Evolutionary conservation across 2,113 vertebrate species (phyloP).

Genomic region (Antigone vipio): DNA sequence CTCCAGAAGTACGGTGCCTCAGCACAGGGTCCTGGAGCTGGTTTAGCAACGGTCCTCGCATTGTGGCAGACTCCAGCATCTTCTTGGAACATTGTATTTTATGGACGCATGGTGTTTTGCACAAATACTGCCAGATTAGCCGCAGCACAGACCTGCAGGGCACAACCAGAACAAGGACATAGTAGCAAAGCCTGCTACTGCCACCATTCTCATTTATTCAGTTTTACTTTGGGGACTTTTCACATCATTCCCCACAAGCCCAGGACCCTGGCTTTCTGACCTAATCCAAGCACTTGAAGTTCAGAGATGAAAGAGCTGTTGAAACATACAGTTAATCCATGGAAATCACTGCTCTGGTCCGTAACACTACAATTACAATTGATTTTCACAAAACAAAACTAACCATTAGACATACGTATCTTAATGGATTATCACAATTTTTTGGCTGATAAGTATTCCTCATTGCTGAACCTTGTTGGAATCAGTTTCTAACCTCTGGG

Average conservation of each 20-base stretch:
- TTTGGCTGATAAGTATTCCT: neutral
- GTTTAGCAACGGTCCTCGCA: neutral
- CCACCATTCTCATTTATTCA: neutral
- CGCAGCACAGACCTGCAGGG: neutral
- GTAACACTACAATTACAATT: neutral
- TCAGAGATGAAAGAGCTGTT: neutral
- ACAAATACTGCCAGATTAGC: neutral
- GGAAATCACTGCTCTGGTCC: neutral
- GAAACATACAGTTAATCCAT: accelerated
- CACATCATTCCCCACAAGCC: neutral
- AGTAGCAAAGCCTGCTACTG: neutral
- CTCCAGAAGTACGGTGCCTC: neutral
- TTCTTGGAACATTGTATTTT: neutral
- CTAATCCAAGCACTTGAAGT: neutral
- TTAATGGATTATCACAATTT: neutral
- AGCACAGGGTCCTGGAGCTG: neutral
- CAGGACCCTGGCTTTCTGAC: neutral
- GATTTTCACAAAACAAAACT: neutral
- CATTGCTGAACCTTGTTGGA: neutral
- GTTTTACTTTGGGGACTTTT: neutral
- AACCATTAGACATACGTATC: accelerated
- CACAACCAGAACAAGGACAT: neutral
- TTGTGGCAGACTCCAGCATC: neutral
- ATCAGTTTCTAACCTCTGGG: neutral
- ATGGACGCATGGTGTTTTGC: accelerated